Evolutionary conservation across 2,113 vertebrate species (phyloP).

Genomic region (Tetraodon nigroviridis): DNA sequence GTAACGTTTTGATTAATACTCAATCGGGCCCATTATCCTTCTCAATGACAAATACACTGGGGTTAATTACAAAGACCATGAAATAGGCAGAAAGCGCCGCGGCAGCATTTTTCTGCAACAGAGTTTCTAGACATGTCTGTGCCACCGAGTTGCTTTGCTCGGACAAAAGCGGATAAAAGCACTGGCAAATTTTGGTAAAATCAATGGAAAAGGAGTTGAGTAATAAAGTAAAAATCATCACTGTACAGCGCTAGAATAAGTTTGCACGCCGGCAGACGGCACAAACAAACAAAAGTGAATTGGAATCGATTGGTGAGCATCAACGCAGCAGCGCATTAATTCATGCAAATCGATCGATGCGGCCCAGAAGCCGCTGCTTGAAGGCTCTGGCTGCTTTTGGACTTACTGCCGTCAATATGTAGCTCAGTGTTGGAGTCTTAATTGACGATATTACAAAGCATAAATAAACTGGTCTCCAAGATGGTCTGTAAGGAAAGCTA

Average conservation of each 20-base stretch:
- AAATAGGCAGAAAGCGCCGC: conserved; percentile 6
- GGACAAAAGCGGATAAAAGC: too few species aligned
- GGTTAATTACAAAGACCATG: conserved; percentile 49
- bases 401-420: conserved; percentile 25
- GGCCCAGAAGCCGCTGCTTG: too few species aligned
- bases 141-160: too few species aligned
- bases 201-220: too few species aligned
- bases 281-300: not conserved
- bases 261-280: too few species aligned
- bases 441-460: conserved; percentile 14
- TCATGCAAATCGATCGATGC: conserved; percentile 9
- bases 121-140: too few species aligned
- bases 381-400: conserved; percentile 8
- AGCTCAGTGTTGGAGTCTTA: not conserved
- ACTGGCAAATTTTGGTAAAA: too few species aligned
- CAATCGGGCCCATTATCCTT: conserved; percentile 49
- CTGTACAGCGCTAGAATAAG: too few species aligned
- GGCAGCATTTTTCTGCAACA: conserved; percentile 4
- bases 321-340: not conserved
- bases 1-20: conserved; percentile 65
- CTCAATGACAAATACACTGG: conserved; percentile 50
- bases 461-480: conserved; percentile 5
- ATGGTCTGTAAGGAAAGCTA: not conserved
- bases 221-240: too few species aligned
- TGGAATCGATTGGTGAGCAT: not conserved